Percentiles rank a stretch among this genome's conserved stretches.
These are phyloP conservation scores for Bombyx mandarina DNA, from an alignment of 1,140 invertebrate genomes.

Conservation along the genomic window DNA sequence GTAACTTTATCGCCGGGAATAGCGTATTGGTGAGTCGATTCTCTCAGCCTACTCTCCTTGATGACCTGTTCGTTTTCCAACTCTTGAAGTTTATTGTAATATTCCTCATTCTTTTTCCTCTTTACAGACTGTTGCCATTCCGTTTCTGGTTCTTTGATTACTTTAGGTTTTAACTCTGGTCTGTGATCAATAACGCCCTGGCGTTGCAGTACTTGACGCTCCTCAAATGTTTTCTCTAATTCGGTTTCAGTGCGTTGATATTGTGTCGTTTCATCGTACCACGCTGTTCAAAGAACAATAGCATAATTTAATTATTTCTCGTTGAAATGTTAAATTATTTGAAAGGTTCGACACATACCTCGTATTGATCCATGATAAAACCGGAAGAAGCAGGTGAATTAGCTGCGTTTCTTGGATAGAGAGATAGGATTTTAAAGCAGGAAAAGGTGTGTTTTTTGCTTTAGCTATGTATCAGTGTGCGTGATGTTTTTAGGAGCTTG, in stretches of 20 bases:
- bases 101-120: constrained; percentile 86
- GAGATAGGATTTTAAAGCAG: constrained; percentile 22
- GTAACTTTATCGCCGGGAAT: constrained; percentile 88
- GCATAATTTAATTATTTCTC: constrained; percentile 10
- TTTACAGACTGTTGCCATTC: constrained; percentile 89
- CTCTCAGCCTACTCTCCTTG: constrained; percentile 84
- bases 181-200: constrained; percentile 73
- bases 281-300: constrained; percentile 76
- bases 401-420: constrained; percentile 38
- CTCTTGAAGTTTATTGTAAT: constrained; percentile 86
- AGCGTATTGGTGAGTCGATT: constrained; percentile 84
- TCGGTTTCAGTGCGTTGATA: constrained; percentile 90
- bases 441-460: constrained; percentile 40
- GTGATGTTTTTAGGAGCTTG: constrained; percentile 38
- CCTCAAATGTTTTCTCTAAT: constrained; percentile 89
- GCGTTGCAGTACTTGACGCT: constrained; percentile 79
- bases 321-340: constrained; percentile 1
- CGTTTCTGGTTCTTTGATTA: constrained; percentile 80
- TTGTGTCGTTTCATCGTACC: constrained; percentile 91
- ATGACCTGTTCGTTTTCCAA: constrained; percentile 88
- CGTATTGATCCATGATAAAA: constrained; percentile 49
- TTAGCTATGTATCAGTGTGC: constrained; percentile 49
- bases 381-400: constrained; percentile 56
- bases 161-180: constrained; percentile 77
- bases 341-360: constrained; percentile 49